Evolutionary conservation across 2,797 vertebrate species (phyloP), one percentile per base, ranked within the genome.

Genomic region (Cuculus canorus): DNA sequence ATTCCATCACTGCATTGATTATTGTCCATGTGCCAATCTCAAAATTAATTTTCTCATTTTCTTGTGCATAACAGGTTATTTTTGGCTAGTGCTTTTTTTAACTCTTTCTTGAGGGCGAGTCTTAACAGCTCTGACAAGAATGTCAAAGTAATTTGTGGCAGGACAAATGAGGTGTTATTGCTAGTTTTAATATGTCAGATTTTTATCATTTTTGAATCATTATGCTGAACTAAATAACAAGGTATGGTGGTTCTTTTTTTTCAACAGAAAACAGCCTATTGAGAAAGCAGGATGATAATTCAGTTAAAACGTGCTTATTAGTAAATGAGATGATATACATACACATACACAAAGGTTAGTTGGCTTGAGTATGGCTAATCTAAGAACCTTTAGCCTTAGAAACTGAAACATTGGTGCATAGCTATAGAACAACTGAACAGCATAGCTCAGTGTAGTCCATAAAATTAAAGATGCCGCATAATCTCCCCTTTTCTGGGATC

Each of bases 1-100:
- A 70, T 88, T 75, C 24, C 56, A 61, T 93, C 48, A 70, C 68
- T 88, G 56, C 78, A 91, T 73, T 90, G 60, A 90, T 95, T 87
- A n/a, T 77, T 85, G 66, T 79, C 48, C 24, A 33, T 6, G 3
- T 54, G 82, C n/a, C 92, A 93, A 80, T 50, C 35, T 94, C 39
- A 54, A 16, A 86, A 88, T 71, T 33, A 88, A 91, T 86, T 41
- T 18, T 70, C n/a, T 79, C 39, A 57, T 76, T 92, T 95, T 54
- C 19, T 57, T 82, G 27, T 68, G 33, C 50, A 77, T 82, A 79
- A 53, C 12, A 48, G 28, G 22, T n/a, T 88, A 30, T 56, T 90
- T 91, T 82, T 77, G 59, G 23, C 77, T 43, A 30, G 16, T 69
- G 35, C 1, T 88, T 83, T 63, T 71, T 91, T 94, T 41, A 86